Conservation (phyloP, 2,888 invertebrate genomes). For the Perizoma flavofasciatum region DNA sequence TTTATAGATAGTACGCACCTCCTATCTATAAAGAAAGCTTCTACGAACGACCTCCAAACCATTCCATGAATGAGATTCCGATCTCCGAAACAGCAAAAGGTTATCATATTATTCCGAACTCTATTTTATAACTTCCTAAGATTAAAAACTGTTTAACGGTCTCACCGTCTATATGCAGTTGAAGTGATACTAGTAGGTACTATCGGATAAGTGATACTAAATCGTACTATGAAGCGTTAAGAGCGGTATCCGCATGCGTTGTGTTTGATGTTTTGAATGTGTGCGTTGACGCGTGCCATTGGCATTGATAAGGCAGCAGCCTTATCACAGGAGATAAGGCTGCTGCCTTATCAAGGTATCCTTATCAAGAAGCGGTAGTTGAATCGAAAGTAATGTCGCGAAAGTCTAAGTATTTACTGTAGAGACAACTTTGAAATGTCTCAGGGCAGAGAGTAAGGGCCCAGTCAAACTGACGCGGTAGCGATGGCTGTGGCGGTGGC, state of each 20-base stretch:
- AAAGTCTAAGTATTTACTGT: too few species aligned
- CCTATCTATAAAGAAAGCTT: too few species aligned
- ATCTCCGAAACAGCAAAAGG: conserved; percentile 1
- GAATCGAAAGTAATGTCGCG: too few species aligned
- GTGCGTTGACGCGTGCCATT: conserved; percentile 31
- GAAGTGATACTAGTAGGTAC: conserved; percentile 11
- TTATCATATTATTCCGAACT: conserved; percentile 3
- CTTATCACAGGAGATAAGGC: conserved; percentile 18
- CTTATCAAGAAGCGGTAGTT: conserved; percentile 1
- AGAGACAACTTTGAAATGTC: too few species aligned
- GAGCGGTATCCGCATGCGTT: too few species aligned
- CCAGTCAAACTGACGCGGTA: too few species aligned
- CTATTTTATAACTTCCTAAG: not conserved
- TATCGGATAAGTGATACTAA: not conserved
- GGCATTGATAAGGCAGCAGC: conserved; percentile 35
- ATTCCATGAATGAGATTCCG: conserved; percentile 30
- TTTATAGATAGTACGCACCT: not conserved
- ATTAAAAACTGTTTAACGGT: not conserved
- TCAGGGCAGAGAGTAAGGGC: too few species aligned
- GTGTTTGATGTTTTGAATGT: too few species aligned
- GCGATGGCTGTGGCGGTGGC: too few species aligned
- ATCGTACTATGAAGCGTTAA: too few species aligned
- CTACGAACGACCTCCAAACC: conserved; percentile 30
- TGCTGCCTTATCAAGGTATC: conserved; percentile 19
- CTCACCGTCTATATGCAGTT: not conserved